Base-by-base conservation (phyloP, 2,797 vertebrate genomes). In the Ctenopoma multispine region DNA sequence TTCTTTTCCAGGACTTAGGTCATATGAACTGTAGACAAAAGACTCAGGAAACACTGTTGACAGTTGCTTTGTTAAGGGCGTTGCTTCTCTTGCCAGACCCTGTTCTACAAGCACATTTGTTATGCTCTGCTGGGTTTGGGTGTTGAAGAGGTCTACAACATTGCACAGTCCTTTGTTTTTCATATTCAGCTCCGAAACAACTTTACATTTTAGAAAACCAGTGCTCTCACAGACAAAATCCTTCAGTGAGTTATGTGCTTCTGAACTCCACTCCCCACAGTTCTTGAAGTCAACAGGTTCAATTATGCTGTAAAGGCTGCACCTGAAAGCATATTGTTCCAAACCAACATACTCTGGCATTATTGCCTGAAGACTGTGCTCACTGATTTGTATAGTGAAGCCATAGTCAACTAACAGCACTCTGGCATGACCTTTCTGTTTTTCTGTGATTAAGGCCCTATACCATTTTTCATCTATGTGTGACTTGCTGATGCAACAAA, bases 361-460 rank as follows among this genome's bases (percentile, higher is more conserved):
- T 78, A 98, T 85, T 68, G 87, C 91, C 77, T 91, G 92, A 78
- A 98, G 82, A 66, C 94, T 90, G 69, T 88, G 46, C 68, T 90
- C n/a, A 4, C 86, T 84, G 77, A 95, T 87, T 82, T 90, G 90
- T 75, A 95, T 72, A 17, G 63, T 81, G 36, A 80, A 80, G 31
- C 98, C 97, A 66, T 92, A 96, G 88, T 99, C 97, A 62, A 97
- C 93, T 82, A 96, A 92, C 27, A 95, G 6, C 43, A 97, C 88
- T 24, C 82, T 82, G 58, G 84, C 76, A 60, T 89, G 15, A 21
- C 54, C 6, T 0, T 67, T 70, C 6, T 69, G 40, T 64, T 54
- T 64, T 69, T 60, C 75, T 36, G 49, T 43, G 66, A 97, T 76
- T 40, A 84, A 57, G 56, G 92, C 96, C 81, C 97, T 94, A 86